These are phyloP conservation scores for Pangasius djambal DNA, from an alignment of 2,797 vertebrate genomes.

Conservation along the genomic window DNA sequence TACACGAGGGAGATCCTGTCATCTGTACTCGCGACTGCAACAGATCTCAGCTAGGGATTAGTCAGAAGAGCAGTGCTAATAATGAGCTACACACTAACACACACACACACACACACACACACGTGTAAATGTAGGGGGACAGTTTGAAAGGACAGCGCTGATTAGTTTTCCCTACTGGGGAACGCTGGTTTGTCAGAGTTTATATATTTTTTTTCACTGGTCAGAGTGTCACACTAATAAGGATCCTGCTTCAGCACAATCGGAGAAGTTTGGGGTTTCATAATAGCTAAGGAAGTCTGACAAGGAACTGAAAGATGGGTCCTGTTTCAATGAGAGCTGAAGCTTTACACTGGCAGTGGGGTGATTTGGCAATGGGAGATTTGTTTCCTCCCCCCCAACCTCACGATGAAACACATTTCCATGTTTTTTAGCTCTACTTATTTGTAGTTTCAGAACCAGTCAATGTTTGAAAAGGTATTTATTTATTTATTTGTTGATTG, in stretches of 20 bases:
- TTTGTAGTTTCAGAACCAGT: neutral
- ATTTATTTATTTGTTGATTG: too few relatives aligned
- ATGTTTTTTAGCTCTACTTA: neutral
- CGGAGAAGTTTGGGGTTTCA: neutral
- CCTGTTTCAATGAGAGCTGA: neutral
- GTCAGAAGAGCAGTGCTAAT: conserved; percentile 19
- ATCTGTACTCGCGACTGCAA: neutral
- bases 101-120: neutral
- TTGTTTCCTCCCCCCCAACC: too few relatives aligned
- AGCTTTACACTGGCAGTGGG: neutral
- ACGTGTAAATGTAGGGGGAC: neutral
- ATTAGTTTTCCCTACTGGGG: neutral
- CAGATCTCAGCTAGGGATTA: conserved; percentile 22
- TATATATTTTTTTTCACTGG: neutral
- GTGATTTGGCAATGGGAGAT: neutral
- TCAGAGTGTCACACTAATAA: neutral
- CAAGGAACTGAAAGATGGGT: neutral
- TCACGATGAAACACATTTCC: neutral
- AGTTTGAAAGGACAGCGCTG: too few relatives aligned
- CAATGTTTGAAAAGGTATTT: too few relatives aligned
- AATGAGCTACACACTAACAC: conserved; percentile 25
- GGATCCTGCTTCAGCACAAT: neutral
- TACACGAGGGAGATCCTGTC: conserved; percentile 23
- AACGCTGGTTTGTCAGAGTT: neutral
- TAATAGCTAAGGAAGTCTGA: neutral